These are phyloP conservation scores for Desoria tigrina DNA, from an alignment of 2,888 invertebrate species.

Conservation along the genomic window DNA sequence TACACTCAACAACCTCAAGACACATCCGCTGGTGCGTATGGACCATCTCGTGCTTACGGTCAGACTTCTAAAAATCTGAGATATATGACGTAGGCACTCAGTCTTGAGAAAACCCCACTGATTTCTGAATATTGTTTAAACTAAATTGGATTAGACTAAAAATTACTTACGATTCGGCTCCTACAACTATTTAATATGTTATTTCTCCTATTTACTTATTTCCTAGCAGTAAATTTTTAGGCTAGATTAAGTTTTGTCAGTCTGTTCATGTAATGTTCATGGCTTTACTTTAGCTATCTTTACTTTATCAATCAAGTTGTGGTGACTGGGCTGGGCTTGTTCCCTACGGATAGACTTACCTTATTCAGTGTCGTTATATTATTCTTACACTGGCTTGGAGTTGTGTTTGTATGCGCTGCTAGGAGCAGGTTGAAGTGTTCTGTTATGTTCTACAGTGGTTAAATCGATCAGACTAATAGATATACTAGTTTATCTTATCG, in stretches of 20 bases:
- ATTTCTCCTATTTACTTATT: slow-evolving; percentile 25
- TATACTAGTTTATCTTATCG: slow-evolving; percentile 10
- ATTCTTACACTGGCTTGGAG: background rate
- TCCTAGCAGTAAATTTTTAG: slow-evolving; percentile 16
- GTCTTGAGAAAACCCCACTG: slow-evolving; percentile 22
- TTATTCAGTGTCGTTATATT: background rate
- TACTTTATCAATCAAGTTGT: slow-evolving; percentile 3
- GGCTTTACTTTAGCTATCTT: slow-evolving; percentile 13
- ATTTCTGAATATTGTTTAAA: slow-evolving; percentile 3
- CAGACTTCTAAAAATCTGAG: slow-evolving; percentile 27
- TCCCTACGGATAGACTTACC: slow-evolving; percentile 3
- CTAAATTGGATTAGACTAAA: slow-evolving; percentile 8
- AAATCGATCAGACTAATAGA: slow-evolving; percentile 11
- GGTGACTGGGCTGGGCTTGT: slow-evolving; percentile 25
- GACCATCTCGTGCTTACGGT: slow-evolving; percentile 53
- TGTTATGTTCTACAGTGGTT: slow-evolving; percentile 12
- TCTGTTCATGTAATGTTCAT: slow-evolving; percentile 1
- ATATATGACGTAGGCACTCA: slow-evolving; percentile 27
- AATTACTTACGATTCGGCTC: background rate
- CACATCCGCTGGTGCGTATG: slow-evolving; percentile 52
- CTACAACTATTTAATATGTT: slow-evolving; percentile 24
- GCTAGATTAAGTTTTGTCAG: slow-evolving; percentile 16
- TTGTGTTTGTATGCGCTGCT: slow-evolving; percentile 2
- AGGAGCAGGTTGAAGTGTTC: slow-evolving; percentile 13
- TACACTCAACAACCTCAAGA: slow-evolving; percentile 53